These are phyloP conservation scores for Sebastes hopkinsi DNA, from an alignment of 2,797 vertebrate species.

Conservation along the genomic window DNA sequence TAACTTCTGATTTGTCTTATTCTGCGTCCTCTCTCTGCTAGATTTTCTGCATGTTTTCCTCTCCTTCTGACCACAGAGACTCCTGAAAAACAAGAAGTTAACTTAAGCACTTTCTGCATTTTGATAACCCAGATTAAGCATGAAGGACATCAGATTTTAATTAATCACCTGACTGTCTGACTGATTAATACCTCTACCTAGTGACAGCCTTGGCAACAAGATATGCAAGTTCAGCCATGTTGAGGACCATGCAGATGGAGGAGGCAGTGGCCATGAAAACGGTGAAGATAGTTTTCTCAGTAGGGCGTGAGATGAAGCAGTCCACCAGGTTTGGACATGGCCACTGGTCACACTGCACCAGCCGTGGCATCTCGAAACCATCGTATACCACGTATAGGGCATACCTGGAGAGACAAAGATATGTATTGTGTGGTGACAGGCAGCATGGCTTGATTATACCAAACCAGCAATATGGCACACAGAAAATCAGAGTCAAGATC, in stretches of 20 bases:
- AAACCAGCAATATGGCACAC: background rate
- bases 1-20: constrained; percentile 54
- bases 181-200: constrained; percentile 57
- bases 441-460: background rate
- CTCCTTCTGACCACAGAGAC: constrained; percentile 1
- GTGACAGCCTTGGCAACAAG: constrained; percentile 73
- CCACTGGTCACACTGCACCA: constrained; percentile 80
- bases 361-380: constrained; percentile 77
- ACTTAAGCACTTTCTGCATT: background rate
- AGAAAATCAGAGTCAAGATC: background rate
- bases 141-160: background rate
- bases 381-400: constrained; percentile 78
- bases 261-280: constrained; percentile 81
- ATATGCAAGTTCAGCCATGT: constrained; percentile 79
- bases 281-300: constrained; percentile 82
- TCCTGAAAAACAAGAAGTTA: constrained; percentile 21
- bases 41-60: background rate
- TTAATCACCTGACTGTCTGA: constrained; percentile 40
- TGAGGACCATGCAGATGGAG: constrained; percentile 79
- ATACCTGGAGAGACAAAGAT: constrained; percentile 55
- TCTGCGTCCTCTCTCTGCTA: constrained; percentile 55
- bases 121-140: background rate
- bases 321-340: constrained; percentile 83
- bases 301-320: constrained; percentile 82
- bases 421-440: background rate